Conservation (phyloP, 2,113 vertebrate genomes). For the Mesocricetus auratus region DNA sequence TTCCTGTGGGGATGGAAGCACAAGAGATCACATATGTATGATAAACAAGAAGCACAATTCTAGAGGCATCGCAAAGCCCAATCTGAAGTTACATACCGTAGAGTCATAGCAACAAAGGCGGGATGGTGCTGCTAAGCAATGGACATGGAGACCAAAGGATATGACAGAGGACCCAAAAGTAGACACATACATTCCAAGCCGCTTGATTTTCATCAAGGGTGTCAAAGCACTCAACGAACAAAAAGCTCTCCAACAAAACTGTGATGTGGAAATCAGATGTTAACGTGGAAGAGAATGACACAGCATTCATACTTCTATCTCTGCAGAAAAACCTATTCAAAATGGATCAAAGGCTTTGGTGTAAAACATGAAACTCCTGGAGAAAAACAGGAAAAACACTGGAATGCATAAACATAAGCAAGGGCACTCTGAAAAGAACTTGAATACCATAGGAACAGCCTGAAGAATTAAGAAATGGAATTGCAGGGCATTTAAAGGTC, state of each 20-base stretch:
- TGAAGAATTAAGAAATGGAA: neutral
- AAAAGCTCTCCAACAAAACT: neutral
- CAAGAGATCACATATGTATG: neutral
- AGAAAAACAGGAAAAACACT: neutral
- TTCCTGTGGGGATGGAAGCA: neutral
- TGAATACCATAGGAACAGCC: neutral
- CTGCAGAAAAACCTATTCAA: neutral
- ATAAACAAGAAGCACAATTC: neutral
- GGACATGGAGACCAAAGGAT: neutral
- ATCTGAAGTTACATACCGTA: neutral
- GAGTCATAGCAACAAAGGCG: neutral
- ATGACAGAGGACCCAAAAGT: neutral
- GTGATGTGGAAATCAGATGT: neutral
- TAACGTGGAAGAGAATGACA: neutral
- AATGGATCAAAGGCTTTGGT: neutral
- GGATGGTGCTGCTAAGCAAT: neutral
- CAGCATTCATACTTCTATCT: no score
- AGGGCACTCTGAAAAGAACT: neutral
- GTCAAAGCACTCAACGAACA: neutral
- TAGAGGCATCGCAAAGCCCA: neutral
- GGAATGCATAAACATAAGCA: no score
- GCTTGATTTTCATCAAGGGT: neutral
- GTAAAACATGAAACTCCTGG: neutral
- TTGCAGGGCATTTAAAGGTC: neutral
- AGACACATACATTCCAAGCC: neutral